phyloP scores from a whole-genome alignment of 2,888 invertebrate species.

The Drosophila birchii region DNA sequence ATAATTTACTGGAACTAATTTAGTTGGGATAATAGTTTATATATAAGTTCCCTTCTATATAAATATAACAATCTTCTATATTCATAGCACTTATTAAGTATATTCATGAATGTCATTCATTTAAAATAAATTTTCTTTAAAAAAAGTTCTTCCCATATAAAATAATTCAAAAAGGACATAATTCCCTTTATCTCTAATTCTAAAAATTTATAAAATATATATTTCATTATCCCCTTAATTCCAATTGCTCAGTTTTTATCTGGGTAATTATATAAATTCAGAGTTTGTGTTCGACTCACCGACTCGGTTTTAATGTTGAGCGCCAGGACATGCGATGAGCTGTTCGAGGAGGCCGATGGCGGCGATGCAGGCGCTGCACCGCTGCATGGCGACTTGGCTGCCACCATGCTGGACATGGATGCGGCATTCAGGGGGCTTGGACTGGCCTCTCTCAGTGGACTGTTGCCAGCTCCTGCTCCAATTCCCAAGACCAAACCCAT shows the following conservation, averaged over 20 bases:
- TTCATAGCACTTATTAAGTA: neutral
- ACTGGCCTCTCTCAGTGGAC: constrained; percentile 56
- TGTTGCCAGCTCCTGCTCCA: constrained; percentile 19
- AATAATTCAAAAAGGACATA: neutral
- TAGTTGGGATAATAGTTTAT: no score
- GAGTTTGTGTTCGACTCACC: constrained; percentile 72
- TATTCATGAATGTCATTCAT: neutral
- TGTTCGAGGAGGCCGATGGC: constrained; percentile 55
- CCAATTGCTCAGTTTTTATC: constrained; percentile 61
- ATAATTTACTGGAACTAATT: neutral
- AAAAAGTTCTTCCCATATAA: neutral
- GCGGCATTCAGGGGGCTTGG: constrained; percentile 49
- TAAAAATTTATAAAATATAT: neutral
- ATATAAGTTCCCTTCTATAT: no score
- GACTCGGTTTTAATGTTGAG: constrained; percentile 82
- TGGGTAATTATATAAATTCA: constrained; percentile 40
- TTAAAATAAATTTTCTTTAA: neutral
- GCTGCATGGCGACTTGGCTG: constrained; percentile 60
- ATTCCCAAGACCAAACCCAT: constrained; percentile 49
- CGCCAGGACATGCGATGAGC: constrained; percentile 71
- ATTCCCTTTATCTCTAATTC: neutral
- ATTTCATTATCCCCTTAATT: neutral
- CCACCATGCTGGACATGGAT: constrained; percentile 17
- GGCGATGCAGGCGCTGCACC: constrained; percentile 57
- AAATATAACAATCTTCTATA: neutral